These are phyloP conservation scores for Danio kyathit DNA, from an alignment of 2,797 vertebrate species.

Conservation along the genomic window DNA sequence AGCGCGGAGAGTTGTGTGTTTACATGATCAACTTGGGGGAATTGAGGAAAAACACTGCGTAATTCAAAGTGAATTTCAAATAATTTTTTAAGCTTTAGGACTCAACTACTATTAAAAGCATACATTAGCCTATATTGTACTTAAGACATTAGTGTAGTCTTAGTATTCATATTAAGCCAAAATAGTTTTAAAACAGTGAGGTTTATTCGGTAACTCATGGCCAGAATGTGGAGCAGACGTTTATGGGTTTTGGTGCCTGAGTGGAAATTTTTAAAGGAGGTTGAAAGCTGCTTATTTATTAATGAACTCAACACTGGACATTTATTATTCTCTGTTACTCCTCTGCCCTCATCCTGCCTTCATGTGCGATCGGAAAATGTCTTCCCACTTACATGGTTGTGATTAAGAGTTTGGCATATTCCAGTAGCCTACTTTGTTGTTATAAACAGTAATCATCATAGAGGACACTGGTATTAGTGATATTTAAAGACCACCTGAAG, in stretches of 20 bases:
- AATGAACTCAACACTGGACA: too few relatives aligned
- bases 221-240: background rate
- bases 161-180: constrained; percentile 18
- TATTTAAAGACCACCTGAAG: too few relatives aligned
- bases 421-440: too few relatives aligned
- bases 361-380: too few relatives aligned
- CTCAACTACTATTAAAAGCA: background rate
- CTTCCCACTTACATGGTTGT: too few relatives aligned
- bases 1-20: background rate
- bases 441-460: too few relatives aligned
- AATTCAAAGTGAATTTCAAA: background rate
- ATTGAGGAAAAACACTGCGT: background rate
- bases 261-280: background rate
- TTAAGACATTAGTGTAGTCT: background rate
- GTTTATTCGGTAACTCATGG: constrained; percentile 7
- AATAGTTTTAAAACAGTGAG: constrained; percentile 9
- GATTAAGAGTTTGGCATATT: too few relatives aligned
- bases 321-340: too few relatives aligned
- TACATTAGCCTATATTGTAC: too few relatives aligned
- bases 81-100: background rate
- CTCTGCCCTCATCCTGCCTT: too few relatives aligned
- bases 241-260: background rate
- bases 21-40: background rate
- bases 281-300: background rate
- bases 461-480: too few relatives aligned